Evolutionary conservation across 2,888 invertebrate species (phyloP), one percentile per base, ranked within the genome.

Genomic region (Chromoteleia sp.): DNA sequence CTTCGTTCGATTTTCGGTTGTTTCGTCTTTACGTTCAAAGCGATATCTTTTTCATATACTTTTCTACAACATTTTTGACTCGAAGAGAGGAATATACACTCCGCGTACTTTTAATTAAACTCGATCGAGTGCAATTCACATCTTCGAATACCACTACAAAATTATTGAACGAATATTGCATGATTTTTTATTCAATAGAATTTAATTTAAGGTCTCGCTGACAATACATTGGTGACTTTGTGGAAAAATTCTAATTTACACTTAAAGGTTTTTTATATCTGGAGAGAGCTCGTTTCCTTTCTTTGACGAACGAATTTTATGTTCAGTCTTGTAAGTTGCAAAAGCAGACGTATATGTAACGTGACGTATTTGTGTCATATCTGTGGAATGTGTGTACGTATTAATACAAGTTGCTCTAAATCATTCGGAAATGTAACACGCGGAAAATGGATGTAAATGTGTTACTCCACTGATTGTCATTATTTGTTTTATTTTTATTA

Each of bases 341-440:
- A 1, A 45, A 45, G 36, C 12, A 6, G 36, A 63, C 48, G 45
- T 30, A 25, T 17, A 50, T 25, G 50, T 36, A 39, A 65, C 7
- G 48, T 65, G 63, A 65, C 63, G 14, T 50, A 50, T 65, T 65
- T 50, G 39, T 65, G 50, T 39, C 63, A 50, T 39, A 65, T 65
- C 61, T 48, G 19, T 33, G 59, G 59, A 45, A 43, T 59, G 59
- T 10, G 33, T 2, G 19, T 12, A 33, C 19, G 19, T 12, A 33
- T 12, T 48, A 33, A 48, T 61, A 25, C 14, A 61, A 12, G 48
- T 33, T 61, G 30, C 30, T 33, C 15, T 5, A 30, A 61, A 61
- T 61, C 39, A 56, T 36, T 56, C 56, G 39, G 6, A 39, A 33
- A 33, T 17, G n/a, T n/a, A 25, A 25, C 25, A 25, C 25, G 2